phyloP scores from a whole-genome alignment of 1,140 invertebrate species.

The Batillaria attramentaria region DNA sequence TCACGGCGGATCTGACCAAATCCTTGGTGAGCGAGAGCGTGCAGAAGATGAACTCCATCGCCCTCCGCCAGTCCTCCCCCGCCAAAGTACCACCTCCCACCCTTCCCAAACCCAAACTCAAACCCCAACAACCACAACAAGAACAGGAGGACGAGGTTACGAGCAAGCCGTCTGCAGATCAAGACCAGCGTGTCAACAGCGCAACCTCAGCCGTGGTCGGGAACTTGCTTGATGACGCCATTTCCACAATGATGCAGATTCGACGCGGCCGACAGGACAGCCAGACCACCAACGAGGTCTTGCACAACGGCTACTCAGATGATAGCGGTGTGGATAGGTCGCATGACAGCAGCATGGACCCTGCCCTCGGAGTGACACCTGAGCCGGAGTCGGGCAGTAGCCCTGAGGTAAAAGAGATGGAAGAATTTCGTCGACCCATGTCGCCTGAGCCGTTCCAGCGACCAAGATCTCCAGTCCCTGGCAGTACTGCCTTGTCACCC shows the following conservation, averaged over 20 bases:
- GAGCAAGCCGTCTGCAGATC: conserved; percentile 25
- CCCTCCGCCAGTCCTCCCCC: conserved; percentile 37
- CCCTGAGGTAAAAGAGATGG: conserved; percentile 30
- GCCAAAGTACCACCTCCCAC: conserved; percentile 43
- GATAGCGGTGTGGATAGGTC: conserved; percentile 30
- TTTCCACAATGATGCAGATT: conserved; percentile 62
- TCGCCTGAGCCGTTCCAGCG: conserved; percentile 48
- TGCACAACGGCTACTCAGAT: conserved; percentile 23
- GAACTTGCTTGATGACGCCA: conserved; percentile 62
- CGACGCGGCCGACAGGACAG: conserved; percentile 40
- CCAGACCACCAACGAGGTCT: background rate
- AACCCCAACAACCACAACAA: background rate
- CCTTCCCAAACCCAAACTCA: conserved; percentile 21
- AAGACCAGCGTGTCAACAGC: conserved; percentile 33
- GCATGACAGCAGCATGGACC: conserved; percentile 36
- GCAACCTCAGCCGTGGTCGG: conserved; percentile 47
- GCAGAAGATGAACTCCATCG: conserved; percentile 50
- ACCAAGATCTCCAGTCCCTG: conserved; percentile 60
- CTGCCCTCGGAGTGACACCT: conserved; percentile 33
- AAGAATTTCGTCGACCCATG: conserved; percentile 34
- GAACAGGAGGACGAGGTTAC: background rate
- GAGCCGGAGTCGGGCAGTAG: conserved; percentile 40
- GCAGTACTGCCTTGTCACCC: conserved; percentile 14
- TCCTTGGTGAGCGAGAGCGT: conserved; percentile 57
- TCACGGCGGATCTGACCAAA: conserved; percentile 56